Base-by-base conservation (phyloP, 1,140 invertebrate genomes). In the Achroia grisella region DNA sequence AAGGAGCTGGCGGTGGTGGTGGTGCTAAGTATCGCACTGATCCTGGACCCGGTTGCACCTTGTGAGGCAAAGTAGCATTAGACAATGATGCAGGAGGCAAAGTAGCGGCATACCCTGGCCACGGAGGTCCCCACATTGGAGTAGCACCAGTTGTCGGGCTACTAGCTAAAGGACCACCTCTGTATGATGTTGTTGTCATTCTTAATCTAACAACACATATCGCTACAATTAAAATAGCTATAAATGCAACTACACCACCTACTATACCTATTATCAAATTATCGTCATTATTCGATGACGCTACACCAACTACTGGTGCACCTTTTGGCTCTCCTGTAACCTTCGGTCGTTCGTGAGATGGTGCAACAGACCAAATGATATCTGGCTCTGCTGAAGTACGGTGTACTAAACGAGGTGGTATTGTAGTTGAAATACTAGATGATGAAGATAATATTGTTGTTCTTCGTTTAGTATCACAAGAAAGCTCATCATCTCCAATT, bases 191-290 rank as follows among this genome's bases (percentile, higher is more conserved):
- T 12, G 88, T 89, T 30, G 87, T 89, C 89, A 91, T 92, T 56
- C 88, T 86, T 56, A 92, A 68, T 13, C 94, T 88, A 9, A 96
- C 93, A 10, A 97, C 93, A 68, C 95, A 97, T 47, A 97, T 96
- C 1, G 94, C 91, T 13, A 97, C 92, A 23, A 97, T 93, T 10
- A 97, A 87, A 48, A 97, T 92, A 8, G 93, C 93, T 37, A 97
- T 95, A 62, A 97, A 95, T 1, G 93, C 94, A 9, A 97, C 94
- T 0, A 97, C 95, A 10, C 95, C 95, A 1, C 94, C 95, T 0
- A 97, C 95, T 54, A 97, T 96, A 2, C 94, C 94, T 41, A 97
- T 96, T 37, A 97, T 97, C 0, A 97, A 74, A 1, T 95, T 96
- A 58, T 97, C 95, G 60, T 97, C 95, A 52, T 95, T 96, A 34